Percentiles rank a stretch among this genome's conserved stretches.
These are phyloP conservation scores for Oxystoma pomonae DNA, from an alignment of 2,888 invertebrate species.

Conservation along the genomic window DNA sequence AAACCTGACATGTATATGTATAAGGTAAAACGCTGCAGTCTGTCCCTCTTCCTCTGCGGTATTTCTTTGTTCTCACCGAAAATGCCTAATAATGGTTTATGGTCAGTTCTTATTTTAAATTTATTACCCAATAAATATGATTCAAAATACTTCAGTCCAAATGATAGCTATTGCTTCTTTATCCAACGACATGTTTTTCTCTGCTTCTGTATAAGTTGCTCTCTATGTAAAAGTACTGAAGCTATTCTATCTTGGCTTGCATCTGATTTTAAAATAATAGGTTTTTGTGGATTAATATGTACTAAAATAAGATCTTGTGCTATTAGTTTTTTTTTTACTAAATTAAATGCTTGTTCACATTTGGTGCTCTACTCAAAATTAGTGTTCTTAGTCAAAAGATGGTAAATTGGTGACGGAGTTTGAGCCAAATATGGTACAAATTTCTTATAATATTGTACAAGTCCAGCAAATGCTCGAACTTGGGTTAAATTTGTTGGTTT, in stretches of 20 bases:
- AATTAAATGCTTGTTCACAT: too few relatives aligned
- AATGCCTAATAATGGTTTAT: slow-evolving; percentile 34
- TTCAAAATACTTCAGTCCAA: slow-evolving; percentile 33
- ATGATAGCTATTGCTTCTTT: background rate
- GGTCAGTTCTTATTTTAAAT: slow-evolving; percentile 35
- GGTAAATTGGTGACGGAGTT: too few relatives aligned
- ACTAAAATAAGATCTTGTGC: too few relatives aligned
- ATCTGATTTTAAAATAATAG: background rate
- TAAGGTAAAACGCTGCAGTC: slow-evolving; percentile 33
- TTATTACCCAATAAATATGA: slow-evolving; percentile 33
- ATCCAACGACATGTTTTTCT: slow-evolving; percentile 16
- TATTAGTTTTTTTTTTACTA: too few relatives aligned
- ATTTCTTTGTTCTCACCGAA: slow-evolving; percentile 34
- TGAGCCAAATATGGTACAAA: too few relatives aligned
- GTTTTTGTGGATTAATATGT: background rate
- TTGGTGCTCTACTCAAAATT: too few relatives aligned
- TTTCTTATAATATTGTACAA: too few relatives aligned
- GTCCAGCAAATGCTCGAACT: too few relatives aligned
- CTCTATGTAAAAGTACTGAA: background rate
- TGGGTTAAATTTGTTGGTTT: too few relatives aligned
- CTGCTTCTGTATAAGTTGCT: slow-evolving; percentile 26
- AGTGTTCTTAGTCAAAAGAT: too few relatives aligned
- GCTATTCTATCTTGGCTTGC: background rate
- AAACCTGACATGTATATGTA: slow-evolving; percentile 5
- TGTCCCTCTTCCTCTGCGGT: slow-evolving; percentile 34